Evolutionary conservation across 2,113 vertebrate species (phyloP), one percentile per base, ranked within the genome.

Genomic region (Dasyprocta punctata): DNA sequence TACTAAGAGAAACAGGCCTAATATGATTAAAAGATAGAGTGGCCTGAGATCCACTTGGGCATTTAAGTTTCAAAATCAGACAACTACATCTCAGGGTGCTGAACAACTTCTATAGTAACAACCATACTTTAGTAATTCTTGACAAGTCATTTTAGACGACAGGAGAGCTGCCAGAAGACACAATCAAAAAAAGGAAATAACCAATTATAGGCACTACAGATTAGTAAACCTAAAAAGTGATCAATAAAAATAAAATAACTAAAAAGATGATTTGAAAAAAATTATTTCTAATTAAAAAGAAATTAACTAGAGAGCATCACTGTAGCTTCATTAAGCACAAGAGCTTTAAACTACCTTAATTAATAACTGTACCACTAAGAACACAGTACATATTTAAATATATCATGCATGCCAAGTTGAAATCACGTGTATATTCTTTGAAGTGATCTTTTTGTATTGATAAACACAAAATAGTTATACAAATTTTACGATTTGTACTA

Each of bases 231-330:
- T 85, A 58, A 94, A 20, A 89, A n/a, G 13, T 28, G 38, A 77
- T 28, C 41, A 95, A 61, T 41, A 65, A 84, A 97, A 90, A 82
- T 69, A 61, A 95, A 91, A n/a, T 82, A 47, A 90, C 61, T 83
- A 89, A 30, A 84, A 20, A 85, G 19, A 61, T 77, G 87, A 88
- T 58, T 86, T 92, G 26, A 36, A 52, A 52, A 11, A 52, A 58
- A 58, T 58, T 58, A 58, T 58, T 58, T 58, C 56, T 58, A 22
- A 16, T 58, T 58, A 89, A 41, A 94, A 87, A 94, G 82, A n/a
- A 94, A 75, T 75, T 89, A 92, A 86, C 47, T 84, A 92, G 20
- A 33, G 28, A 65, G 24, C 28, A 89, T 86, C 67, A 86, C 3
- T 86, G 7, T 65, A 52, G 69, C 80, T 65, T 75, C 52, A 90